Base-by-base conservation (phyloP, 2,888 invertebrate species). In the Corbicula japonica region DNA sequence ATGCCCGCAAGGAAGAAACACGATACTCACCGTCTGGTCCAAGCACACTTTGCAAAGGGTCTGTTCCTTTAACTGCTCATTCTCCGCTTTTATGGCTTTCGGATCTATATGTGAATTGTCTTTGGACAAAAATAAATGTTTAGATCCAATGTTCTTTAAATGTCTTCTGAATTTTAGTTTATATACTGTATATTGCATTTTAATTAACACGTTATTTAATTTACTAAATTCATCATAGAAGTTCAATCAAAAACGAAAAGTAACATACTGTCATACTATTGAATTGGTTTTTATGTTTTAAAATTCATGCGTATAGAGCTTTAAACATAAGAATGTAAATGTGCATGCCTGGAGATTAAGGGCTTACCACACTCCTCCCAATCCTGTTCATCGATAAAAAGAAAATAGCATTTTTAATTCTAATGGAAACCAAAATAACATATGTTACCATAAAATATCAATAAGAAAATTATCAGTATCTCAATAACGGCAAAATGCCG, bases 1-100 rank as follows among this genome's bases (percentile, higher is more conserved):
- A 63, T 86, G 86, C 5, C 86, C 86, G 52, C 86, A 86, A 2
- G 86, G 86, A 38, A 86, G 61, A 41, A 86, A 86, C 32, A 84
- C 86, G 21, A 84, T 83, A 34, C 72, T 58, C 10, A 84, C 84
- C 15, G 68, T 76, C 18, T 86, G 75, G 41, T 84, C 83, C 6
- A 83, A 66, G 48, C 86, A 86, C 26, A 86, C 65, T 38, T 81
- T 83, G 50, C 86, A 86, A 5, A 76, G 28, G 0, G 76, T 81
- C 68, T 80, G 80, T 35, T 84, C 84, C 54, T 71, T 78, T 21
- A 86, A 60, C 44, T 79, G 69, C 30, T 75, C 69, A 48, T 83
- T 86, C 66, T 83, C 83, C 21, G 30, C 70, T 28, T 74, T 73
- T 30, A 80, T 76, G 2, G 60, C 50, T 32, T 61, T 60, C 18